A percentile compares a stretch with the other conserved stretches of the same genome.
phyloP scores from a whole-genome alignment of 2,888 invertebrate genomes.

The Heteropelma amictum region DNA sequence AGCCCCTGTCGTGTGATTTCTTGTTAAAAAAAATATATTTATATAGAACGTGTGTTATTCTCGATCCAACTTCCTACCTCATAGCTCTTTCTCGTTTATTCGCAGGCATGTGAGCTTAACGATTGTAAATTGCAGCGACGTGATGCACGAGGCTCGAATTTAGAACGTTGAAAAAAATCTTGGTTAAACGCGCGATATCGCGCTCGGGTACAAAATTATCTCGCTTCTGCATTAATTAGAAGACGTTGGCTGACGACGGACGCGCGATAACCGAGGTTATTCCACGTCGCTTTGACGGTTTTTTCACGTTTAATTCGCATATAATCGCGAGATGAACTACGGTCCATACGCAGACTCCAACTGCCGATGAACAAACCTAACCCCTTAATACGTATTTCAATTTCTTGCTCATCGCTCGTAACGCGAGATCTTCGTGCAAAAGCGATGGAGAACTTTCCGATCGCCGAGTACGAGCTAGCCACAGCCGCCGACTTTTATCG shows the following conservation, averaged over 20 bases:
- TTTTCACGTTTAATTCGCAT: not conserved
- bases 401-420: conserved; percentile 16
- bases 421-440: not conserved
- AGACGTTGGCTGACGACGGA: no score
- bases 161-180: conserved; percentile 10
- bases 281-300: no score
- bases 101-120: conserved; percentile 16
- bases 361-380: no score
- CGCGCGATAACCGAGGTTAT: no score
- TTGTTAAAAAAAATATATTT: no score
- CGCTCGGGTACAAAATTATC: not conserved
- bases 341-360: no score
- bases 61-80: no score
- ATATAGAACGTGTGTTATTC: no score
- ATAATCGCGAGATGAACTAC: conserved; percentile 6
- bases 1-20: no score
- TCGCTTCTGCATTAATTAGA: no score
- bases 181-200: not conserved
- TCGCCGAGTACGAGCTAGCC: not conserved
- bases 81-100: no score
- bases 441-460: conserved; percentile 45
- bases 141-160: conserved; percentile 25
- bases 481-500: conserved; percentile 33
- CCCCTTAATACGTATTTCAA: conserved; percentile 32
- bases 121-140: conserved; percentile 39